phyloP scores from a whole-genome alignment of 2,113 vertebrate species.

The Panurus biarmicus region DNA sequence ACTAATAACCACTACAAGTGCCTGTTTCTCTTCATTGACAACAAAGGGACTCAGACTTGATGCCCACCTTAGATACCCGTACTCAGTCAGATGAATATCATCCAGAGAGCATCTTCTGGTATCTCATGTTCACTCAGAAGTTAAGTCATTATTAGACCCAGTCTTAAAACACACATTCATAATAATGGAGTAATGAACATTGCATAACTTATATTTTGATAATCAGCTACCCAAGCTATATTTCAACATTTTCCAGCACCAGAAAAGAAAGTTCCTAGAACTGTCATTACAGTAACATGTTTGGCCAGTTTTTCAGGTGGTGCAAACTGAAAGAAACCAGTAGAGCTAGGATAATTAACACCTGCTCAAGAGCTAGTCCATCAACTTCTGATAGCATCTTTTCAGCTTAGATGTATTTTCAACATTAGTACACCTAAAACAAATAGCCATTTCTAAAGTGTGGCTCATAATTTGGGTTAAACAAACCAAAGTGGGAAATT shows the following conservation, averaged over 20 bases:
- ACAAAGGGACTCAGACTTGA: background rate
- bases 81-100: slow-evolving; percentile 4
- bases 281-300: background rate
- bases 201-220: background rate
- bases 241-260: background rate
- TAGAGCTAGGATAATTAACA: slow-evolving; percentile 13
- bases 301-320: background rate
- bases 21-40: background rate
- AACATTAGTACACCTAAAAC: background rate
- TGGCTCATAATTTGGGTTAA: background rate
- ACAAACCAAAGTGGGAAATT: background rate
- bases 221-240: background rate
- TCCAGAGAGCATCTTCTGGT: background rate
- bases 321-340: slow-evolving; percentile 20
- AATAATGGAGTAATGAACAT: background rate
- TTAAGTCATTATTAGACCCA: background rate
- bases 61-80: background rate
- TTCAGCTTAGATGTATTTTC: background rate
- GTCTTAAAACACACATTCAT: background rate
- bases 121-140: background rate
- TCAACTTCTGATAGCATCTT: background rate
- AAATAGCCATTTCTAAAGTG: background rate
- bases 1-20: background rate
- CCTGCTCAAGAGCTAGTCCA: slow-evolving; percentile 14
- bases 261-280: background rate